Conservation (phyloP, 2,888 invertebrate genomes). For the Arrhopalites spinosus region DNA sequence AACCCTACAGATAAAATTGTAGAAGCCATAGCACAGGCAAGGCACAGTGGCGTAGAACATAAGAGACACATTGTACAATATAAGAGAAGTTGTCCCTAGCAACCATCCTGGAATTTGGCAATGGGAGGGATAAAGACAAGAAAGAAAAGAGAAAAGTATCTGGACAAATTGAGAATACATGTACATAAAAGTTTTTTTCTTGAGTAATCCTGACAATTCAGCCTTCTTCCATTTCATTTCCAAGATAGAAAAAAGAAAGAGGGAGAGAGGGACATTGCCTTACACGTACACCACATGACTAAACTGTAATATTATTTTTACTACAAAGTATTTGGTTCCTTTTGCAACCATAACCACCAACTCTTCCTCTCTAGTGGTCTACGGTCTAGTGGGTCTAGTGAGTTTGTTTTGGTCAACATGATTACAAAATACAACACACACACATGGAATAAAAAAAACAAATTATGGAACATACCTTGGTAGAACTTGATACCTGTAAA, state of each 20-base stretch:
- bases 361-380: background rate
- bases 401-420: too few species aligned
- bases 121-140: background rate
- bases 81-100: too few species aligned
- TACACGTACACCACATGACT: background rate
- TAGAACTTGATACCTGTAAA: constrained; percentile 73
- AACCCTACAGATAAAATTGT: background rate
- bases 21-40: too few species aligned
- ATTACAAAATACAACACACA: background rate
- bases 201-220: background rate
- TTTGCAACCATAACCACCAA: background rate
- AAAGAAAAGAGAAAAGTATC: background rate
- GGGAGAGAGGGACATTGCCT: background rate
- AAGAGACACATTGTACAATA: too few species aligned
- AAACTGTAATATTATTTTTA: background rate
- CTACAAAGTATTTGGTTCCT: background rate
- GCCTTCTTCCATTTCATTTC: background rate
- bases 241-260: background rate
- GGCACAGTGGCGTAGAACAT: too few species aligned
- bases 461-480: constrained; percentile 68
- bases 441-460: background rate
- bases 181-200: background rate
- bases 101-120: background rate
- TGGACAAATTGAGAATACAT: constrained; percentile 3
- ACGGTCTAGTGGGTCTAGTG: too few species aligned